Base-by-base conservation (phyloP, 2,113 vertebrate species). In the Otus sunia region DNA sequence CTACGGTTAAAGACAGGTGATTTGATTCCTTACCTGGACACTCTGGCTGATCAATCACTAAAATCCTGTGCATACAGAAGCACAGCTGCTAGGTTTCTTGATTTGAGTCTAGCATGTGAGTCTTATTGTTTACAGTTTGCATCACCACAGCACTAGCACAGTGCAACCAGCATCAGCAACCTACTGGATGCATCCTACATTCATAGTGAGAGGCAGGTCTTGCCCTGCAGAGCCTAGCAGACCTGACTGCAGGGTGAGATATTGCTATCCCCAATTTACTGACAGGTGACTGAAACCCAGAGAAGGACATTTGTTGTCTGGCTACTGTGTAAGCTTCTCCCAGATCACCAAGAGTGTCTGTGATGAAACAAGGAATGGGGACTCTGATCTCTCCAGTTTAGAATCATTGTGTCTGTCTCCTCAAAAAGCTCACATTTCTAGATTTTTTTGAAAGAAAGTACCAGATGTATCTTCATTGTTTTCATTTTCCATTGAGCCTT, bases 401-500 rank as follows among this genome's bases (percentile, higher is more conserved):
- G 71, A 86, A 74, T 67, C 19, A 36, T 23, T 63, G 25, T 39
- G 22, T 55, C n/a, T 66, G 14, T 34, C 59, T 67, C 86, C 37
- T 63, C 27, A 63, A 63, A 96, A 88, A 30, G 2, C 19, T 72
- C 41, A 21, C 27, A 23, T 67, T 92, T 56, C 47, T 55, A 41
- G 43, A 16, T 37, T 47, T 47, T 84, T 90, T 76, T 26, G 13
- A 15, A 79, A 71, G 37, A 75, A 91, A 49, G 12, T 41, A 16
- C 21, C 55, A 91, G 81, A 71, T 37, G 3, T 81, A 64, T 37
- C 45, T 77, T 78, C 25, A 58, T 63, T 81, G 36, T 68, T 94
- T 81, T 49, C 4, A 55, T 92, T 92, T 97, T 88, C 52, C 56
- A 41, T 37, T 72, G 66, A 82, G 37, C 10, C 30, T 91, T 64